These are phyloP conservation scores for Volucella bombylans DNA, from an alignment of 2,888 invertebrate genomes.

Conservation along the genomic window DNA sequence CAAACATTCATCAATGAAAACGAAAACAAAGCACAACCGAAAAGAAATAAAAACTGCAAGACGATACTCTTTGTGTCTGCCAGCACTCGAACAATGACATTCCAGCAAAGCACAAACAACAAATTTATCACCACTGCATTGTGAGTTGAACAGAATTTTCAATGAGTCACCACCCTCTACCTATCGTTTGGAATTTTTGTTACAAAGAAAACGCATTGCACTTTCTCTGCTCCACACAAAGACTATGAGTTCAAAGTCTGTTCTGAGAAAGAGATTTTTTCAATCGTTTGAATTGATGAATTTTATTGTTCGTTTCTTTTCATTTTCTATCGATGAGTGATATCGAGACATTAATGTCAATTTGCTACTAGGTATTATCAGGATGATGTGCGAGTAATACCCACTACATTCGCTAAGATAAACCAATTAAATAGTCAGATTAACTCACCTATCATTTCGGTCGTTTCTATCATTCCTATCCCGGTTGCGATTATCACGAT, in stretches of 20 bases:
- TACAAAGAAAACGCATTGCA: conserved; percentile 48
- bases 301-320: not conserved
- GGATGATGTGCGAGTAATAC: too few species aligned
- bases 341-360: too few species aligned
- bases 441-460: conserved; percentile 76
- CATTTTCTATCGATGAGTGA: not conserved
- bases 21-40: not conserved
- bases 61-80: conserved; percentile 5
- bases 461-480: conserved; percentile 65
- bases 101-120: not conserved
- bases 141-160: conserved; percentile 6
- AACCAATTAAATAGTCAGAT: not conserved
- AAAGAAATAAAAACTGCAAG: not conserved
- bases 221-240: conserved; percentile 38
- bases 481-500: conserved; percentile 76
- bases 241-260: conserved; percentile 26
- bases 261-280: not conserved
- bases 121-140: not conserved
- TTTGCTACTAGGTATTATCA: too few species aligned
- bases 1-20: not conserved
- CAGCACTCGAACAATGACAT: not conserved
- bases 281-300: too few species aligned
- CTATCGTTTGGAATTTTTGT: not conserved
- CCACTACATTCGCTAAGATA: too few species aligned
- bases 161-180: conserved; percentile 40